phyloP scores from a whole-genome alignment of 2,888 invertebrate species.

The Campoplex capitator region DNA sequence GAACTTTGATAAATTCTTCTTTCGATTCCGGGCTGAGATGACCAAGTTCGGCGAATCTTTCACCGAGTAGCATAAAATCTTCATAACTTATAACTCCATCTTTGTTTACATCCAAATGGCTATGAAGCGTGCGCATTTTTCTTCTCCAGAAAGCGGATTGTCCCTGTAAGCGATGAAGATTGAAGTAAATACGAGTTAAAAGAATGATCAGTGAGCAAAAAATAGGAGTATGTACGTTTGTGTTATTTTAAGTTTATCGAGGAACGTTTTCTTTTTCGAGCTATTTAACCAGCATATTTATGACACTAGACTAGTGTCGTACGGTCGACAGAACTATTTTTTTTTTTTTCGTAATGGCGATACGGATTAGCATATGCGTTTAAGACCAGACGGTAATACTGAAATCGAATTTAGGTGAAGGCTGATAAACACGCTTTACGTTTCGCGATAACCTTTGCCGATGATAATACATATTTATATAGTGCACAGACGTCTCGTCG shows the following conservation, averaged over 20 bases:
- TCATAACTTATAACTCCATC: slow-evolving; percentile 94
- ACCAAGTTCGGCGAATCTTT: slow-evolving; percentile 91
- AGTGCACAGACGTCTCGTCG: slow-evolving; percentile 23
- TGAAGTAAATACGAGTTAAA: background rate
- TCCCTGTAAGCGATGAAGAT: slow-evolving; percentile 82
- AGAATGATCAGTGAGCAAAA: background rate
- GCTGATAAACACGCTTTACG: slow-evolving; percentile 69
- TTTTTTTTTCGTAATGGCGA: slow-evolving; percentile 32
- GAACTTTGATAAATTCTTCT: slow-evolving; percentile 89
- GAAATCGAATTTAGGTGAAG: slow-evolving; percentile 72
- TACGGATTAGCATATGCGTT: slow-evolving; percentile 53
- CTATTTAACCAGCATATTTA: background rate
- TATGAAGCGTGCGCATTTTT: slow-evolving; percentile 94
- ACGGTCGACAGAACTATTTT: background rate
- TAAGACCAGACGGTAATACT: slow-evolving; percentile 41
- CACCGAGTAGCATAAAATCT: slow-evolving; percentile 91
- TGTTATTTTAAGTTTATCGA: background rate
- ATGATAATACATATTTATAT: slow-evolving; percentile 64
- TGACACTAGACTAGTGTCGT: background rate
- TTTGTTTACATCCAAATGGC: slow-evolving; percentile 93
- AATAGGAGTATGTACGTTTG: background rate
- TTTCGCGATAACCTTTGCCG: slow-evolving; percentile 72
- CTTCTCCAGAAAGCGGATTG: slow-evolving; percentile 91
- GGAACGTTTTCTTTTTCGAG: background rate
- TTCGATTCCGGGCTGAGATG: slow-evolving; percentile 89